Conservation (phyloP, 2,797 vertebrate species). For the Uromys caudimaculatus region DNA sequence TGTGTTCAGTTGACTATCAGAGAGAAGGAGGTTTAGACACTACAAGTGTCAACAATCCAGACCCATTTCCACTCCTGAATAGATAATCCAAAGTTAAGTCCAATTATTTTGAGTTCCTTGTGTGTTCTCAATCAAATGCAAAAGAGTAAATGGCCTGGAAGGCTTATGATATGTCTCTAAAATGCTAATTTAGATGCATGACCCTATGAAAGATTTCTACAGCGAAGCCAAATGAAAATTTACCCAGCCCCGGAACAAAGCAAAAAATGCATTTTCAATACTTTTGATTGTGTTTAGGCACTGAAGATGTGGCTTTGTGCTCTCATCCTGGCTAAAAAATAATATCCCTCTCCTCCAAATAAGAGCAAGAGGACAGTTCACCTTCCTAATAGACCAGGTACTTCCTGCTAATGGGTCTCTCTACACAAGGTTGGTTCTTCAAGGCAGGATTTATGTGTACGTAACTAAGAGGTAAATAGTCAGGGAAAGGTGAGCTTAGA, state of each 20-base stretch:
- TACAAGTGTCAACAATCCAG: neutral
- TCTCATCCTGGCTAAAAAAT: constrained; percentile 27
- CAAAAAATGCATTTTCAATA: constrained; percentile 49
- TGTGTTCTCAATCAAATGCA: neutral
- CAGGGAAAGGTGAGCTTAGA: neutral
- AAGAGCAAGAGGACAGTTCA: neutral
- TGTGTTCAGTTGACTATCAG: neutral
- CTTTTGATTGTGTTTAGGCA: neutral
- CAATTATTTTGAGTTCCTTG: neutral
- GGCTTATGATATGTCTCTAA: constrained; percentile 2
- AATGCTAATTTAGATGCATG: constrained; percentile 7
- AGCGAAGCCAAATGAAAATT: constrained; percentile 59
- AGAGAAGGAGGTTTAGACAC: neutral
- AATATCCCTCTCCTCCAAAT: neutral
- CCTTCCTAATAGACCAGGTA: neutral
- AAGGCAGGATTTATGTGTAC: neutral
- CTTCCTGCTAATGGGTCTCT: neutral
- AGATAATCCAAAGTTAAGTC: neutral
- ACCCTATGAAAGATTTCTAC: constrained; percentile 40
- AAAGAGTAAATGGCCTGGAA: neutral
- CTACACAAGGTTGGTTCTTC: neutral
- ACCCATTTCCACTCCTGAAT: neutral
- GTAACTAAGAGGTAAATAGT: neutral
- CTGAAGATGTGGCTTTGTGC: constrained; percentile 38
- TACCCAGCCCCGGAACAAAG: constrained; percentile 54